These are phyloP conservation scores for Amphilophus citrinellus DNA, from an alignment of 2,113 vertebrate species.

Conservation along the genomic window DNA sequence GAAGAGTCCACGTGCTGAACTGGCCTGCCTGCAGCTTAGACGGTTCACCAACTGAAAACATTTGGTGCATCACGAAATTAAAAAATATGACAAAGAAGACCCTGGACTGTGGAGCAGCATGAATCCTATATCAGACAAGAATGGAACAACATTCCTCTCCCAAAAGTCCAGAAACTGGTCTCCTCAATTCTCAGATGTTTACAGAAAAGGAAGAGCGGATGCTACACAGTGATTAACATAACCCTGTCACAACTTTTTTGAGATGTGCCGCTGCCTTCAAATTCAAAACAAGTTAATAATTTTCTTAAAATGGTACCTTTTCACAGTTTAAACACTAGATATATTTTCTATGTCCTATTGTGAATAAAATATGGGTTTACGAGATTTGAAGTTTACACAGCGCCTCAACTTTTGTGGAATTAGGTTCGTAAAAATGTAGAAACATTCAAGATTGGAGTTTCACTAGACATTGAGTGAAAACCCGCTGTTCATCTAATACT, in stretches of 20 bases:
- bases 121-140: background rate
- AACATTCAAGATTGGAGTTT: background rate
- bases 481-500: slow-evolving; percentile 41
- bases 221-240: background rate
- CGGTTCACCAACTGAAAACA: background rate
- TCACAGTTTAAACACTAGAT: background rate
- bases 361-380: background rate
- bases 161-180: background rate
- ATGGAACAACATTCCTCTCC: background rate
- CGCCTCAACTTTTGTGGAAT: background rate
- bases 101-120: background rate
- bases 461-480: slow-evolving; percentile 34
- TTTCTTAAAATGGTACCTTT: rapidly evolving
- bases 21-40: background rate
- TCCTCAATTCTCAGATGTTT: background rate
- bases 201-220: background rate
- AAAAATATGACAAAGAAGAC: background rate
- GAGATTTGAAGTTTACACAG: background rate
- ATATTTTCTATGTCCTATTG: background rate
- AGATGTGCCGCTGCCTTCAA: rapidly evolving
- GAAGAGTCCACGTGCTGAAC: background rate
- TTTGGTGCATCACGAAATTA: no score
- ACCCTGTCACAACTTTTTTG: background rate
- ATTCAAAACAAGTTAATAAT: background rate
- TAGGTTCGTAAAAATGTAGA: background rate